Evolutionary conservation across 2,113 vertebrate species (phyloP), one percentile per base, ranked within the genome.

Genomic region (Tautogolabrus adspersus): DNA sequence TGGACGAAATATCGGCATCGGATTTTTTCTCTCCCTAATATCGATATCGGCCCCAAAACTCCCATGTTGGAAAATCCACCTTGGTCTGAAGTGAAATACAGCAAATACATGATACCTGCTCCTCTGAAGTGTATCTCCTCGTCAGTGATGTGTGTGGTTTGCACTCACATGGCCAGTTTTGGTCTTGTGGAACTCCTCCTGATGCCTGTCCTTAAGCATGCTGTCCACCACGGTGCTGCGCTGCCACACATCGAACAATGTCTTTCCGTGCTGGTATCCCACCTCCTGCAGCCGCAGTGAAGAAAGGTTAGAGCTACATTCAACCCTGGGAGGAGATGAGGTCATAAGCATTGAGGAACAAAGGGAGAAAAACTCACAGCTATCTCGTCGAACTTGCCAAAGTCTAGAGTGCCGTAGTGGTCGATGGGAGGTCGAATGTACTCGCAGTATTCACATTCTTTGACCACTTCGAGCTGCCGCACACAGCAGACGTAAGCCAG

Each of bases 401-500:
- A 98, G 46, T 99, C 97, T 67, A 99, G 92, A 0, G 97, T 98
- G 44, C 96, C 85, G 4, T 97, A 98, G 72, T 92, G 91, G 89
- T 98, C 95, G 0, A 99, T 98, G 77, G 97, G 95, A 0, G 97
- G 97, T 0, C 97, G 94, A 81, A 99, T 96, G 80, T 96, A 98
- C 92, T 98, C 97, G 51, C 98, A 98, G 87, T 98, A 98, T 0
- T 98, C 95, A 0, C 96, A 95, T 89, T 57, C 96, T 93, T 92
- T 96, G 75, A 98, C 97, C 85, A 93, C 86, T 83, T 98, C 97
- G 82, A 99, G 93, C 92, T 99, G 97, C 82, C 95, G 93, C 69
- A 98, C 97, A 0, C 97, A 98, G 94, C 97, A 98, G 63, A 99
- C 97, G 0, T 97, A 99, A 0, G 97, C 97, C 1, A 99, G 94